Evolutionary conservation across 2,113 vertebrate species (phyloP), one percentile per base, ranked within the genome.

Genomic region (Alces alces): DNA sequence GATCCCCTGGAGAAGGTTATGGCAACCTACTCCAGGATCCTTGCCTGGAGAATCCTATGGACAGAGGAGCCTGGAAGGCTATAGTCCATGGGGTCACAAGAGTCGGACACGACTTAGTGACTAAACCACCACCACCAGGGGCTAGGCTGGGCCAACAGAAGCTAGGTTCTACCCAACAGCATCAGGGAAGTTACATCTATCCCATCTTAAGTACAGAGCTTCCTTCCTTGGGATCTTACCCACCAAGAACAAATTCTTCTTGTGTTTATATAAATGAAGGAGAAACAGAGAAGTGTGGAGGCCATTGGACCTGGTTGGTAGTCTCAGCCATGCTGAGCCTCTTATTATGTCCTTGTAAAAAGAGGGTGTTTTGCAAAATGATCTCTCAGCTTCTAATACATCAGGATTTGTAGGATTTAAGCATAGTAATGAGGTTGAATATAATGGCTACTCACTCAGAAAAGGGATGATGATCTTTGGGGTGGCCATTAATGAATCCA

Each of bases 381-480:
- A 85, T 66, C 61, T 89, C 52, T 85, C 23, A 11, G 27, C 61
- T 66, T 50, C 58, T 70, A 73, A 73, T 5, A 50, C 12, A 64
- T 11, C 11, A 36, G 70, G 5, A 50, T 57, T 96, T 66, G 4
- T 47, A 89, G 58, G 39, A 86, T 30, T 39, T 83, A 30, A 52
- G 16, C 13, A 4, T 11, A 58, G 6, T 15, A 7, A 54, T 45
- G 11, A 25, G 33, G 33, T 64, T 73, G 47, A 76, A 76, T 27
- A 30, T 39, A 82, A 43, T 11, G 85, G 33, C 23, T 91, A 91
- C 96, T 96, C 86, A 97, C 95, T 92, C 88, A 89, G 95, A 33
- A 89, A 64, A 58, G n/a, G 11, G 25, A 27, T 43, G 28, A 14
- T 64, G 45, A 76, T 15, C 19, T 96, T 54, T 47, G n/a, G 33